Evolutionary conservation across 2,113 vertebrate genomes (phyloP), one percentile per base, ranked within the genome.

Genomic region (Bolborhynchus lineola): DNA sequence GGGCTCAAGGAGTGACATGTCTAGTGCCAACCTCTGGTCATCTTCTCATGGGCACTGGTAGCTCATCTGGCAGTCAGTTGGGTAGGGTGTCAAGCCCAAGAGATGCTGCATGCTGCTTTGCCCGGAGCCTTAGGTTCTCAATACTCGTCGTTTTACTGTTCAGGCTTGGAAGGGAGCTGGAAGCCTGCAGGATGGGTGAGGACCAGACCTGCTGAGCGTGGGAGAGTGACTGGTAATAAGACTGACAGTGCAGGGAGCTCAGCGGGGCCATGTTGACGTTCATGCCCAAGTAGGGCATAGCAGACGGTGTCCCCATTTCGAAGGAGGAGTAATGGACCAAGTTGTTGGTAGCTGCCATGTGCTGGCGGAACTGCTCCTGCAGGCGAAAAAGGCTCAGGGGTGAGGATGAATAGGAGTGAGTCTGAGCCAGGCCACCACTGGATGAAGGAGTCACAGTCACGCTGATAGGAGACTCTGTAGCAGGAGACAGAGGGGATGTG

Each of bases 71-170:
- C 23, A 79, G 87, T 99, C 98, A 99, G 98, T 99, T 99, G 95
- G 99, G 99, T 68, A 99, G 98, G 3, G 99, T 99, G 96, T 99
- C 99, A 68, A 99, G 96, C 91, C 99, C 99, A 94, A 99, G 98
- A 28, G 99, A 99, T 3, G 99, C 99, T 0, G 99, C 99, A 0
- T 99, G 99, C 97, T 99, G 99, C 98, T 99, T 99, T 59, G 99
- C 99, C 93, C 99, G 98, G 83, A 99, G 98, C 89, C 99, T 98
- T 68, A 99, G 99, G 97, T 99, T 99, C 97, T 99, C 99, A 9
- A 99, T 99, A 97, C 99, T 99, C 1, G 99, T 99, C 7, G 99
- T 99, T 98, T 99, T 99, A 99, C 99, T 99, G 99, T 99, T 99
- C 97, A 99, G 98, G 77, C 96, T 97, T 1, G 99, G 98, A 15